Conservation (phyloP, 1,140 invertebrate genomes). For the Monochamus saltuarius region DNA sequence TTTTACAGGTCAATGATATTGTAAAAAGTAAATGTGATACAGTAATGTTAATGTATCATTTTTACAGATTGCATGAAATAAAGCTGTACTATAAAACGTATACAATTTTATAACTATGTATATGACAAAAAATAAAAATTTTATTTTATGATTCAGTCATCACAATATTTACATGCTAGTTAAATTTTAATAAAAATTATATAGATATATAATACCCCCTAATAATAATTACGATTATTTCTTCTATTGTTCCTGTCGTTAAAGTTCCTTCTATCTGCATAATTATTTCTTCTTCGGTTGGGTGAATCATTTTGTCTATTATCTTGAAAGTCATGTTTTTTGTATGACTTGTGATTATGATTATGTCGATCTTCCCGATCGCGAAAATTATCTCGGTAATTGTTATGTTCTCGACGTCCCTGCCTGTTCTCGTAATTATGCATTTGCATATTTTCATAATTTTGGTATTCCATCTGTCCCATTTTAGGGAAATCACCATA, state of each 20-base stretch:
- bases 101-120: too few relatives aligned
- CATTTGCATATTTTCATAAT: not conserved
- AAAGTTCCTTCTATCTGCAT: not conserved
- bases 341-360: not conserved
- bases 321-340: not conserved
- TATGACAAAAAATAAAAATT: too few relatives aligned
- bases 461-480: not conserved
- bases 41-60: too few relatives aligned
- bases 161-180: too few relatives aligned
- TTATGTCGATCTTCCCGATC: slow-evolving; percentile 3
- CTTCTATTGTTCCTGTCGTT: slow-evolving; percentile 4
- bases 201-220: too few relatives aligned
- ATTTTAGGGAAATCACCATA: not conserved
- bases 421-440: not conserved
- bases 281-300: not conserved
- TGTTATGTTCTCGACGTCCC: not conserved
- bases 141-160: too few relatives aligned
- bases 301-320: not conserved
- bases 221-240: slow-evolving; percentile 1
- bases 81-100: too few relatives aligned
- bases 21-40: too few relatives aligned
- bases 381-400: not conserved
- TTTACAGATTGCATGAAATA: too few relatives aligned
- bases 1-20: too few relatives aligned
- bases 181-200: too few relatives aligned